These are phyloP conservation scores for Venusia cambrica DNA, from an alignment of 2,888 invertebrate species.

Conservation along the genomic window DNA sequence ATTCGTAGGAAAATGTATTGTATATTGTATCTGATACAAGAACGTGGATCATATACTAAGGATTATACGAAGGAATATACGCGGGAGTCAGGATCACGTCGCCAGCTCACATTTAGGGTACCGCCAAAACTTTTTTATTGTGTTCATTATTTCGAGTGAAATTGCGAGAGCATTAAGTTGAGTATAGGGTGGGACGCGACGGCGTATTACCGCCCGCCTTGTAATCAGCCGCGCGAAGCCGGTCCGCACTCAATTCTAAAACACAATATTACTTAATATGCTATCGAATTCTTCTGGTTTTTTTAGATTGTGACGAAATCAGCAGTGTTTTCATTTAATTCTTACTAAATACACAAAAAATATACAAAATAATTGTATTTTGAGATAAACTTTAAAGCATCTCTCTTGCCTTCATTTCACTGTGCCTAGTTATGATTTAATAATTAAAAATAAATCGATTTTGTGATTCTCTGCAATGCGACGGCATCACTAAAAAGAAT, in stretches of 20 bases:
- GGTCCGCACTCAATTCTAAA: slow-evolving; percentile 46
- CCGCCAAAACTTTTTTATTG: slow-evolving; percentile 71
- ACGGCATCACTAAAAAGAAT: too few species aligned
- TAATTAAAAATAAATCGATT: too few species aligned
- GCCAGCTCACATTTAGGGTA: slow-evolving; percentile 58
- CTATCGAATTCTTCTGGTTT: slow-evolving; percentile 55
- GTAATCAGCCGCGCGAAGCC: slow-evolving; percentile 68
- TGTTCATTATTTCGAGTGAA: slow-evolving; percentile 77
- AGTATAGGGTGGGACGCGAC: slow-evolving; percentile 76
- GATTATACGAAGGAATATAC: slow-evolving; percentile 44
- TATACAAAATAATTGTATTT: too few species aligned
- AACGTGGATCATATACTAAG: slow-evolving; percentile 40
- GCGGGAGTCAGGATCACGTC: slow-evolving; percentile 52
- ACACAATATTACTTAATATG: slow-evolving; percentile 71
- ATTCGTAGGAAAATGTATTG: slow-evolving; percentile 60
- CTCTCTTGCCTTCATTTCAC: too few species aligned
- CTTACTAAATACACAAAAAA: too few species aligned
- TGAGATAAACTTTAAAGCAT: too few species aligned
- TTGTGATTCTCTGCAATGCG: too few species aligned
- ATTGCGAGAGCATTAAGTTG: slow-evolving; percentile 81
- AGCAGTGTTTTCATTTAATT: slow-evolving; percentile 11
- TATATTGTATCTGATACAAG: slow-evolving; percentile 50
- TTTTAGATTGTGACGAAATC: slow-evolving; percentile 32
- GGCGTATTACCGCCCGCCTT: slow-evolving; percentile 69
- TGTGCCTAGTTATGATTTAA: too few species aligned